Evolutionary conservation across 2,888 invertebrate genomes (phyloP), one percentile per base, ranked within the genome.

Genomic region (Eucriotettix oculatus): DNA sequence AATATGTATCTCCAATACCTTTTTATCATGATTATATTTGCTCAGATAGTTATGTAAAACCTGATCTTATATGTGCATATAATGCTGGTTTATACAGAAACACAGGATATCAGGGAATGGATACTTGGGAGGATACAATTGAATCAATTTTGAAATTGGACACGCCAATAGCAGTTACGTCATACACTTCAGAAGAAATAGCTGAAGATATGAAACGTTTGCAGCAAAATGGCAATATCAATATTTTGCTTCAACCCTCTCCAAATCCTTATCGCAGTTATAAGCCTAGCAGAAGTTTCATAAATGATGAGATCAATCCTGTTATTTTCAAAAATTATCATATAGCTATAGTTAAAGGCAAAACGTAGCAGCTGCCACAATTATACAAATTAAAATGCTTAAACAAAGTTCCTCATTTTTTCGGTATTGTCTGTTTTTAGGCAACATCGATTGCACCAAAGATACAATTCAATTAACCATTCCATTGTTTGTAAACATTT

Each of bases 291-390:
- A 78, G 86, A 56, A 87, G 87, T 68, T 86, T 87, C 64, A 83
- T 87, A 14, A 83, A 84, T 10, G 87, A 87, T 66, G 82, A 86
- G 63, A 79, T 80, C 55, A 79, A 78, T 56, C 86, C 87, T 0
- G 72, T 87, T 61, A 77, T 86, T 68, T 87, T 84, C 68, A 87
- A 86, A 69, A 87, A 87, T 73, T 82, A 81, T 71, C 84, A 79
- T 56, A 62, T 67, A 42, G 61, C 65, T 42, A 64, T 67, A 41
- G 63, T 66, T 16, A 52, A 52, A 54, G 56, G 59, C 14, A 29
- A 29, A 29, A 29, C 29, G 29, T 29, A 29, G 29, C 29, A 29
- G 29, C 29, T 29, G 29, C 29, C 29, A 29, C 29, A 29, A 29
- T 29, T 29, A 5, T 29, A 29, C 3, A 29, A 29, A 29, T 29